A percentile compares a stretch with the other conserved stretches of the same genome.
phyloP scores from a whole-genome alignment of 2,888 invertebrate species.

The Eubasilissa splendida region DNA sequence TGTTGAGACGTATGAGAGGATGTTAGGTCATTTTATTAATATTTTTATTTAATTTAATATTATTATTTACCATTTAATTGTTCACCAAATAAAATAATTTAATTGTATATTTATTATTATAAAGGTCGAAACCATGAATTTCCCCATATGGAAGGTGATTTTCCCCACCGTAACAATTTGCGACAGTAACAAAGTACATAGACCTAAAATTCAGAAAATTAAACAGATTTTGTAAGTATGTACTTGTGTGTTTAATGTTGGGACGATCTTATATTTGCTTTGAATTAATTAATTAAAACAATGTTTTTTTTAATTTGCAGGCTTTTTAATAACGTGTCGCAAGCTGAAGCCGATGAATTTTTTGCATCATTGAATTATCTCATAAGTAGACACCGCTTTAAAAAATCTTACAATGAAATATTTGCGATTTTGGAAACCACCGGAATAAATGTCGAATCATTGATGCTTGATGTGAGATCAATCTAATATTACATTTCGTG shows the following conservation, averaged over 20 bases:
- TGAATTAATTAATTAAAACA: too few species aligned
- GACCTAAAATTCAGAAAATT: constrained; percentile 61
- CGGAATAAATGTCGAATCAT: constrained; percentile 60
- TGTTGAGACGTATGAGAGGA: too few species aligned
- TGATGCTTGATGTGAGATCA: constrained; percentile 60
- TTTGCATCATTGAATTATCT: constrained; percentile 61
- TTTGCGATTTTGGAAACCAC: constrained; percentile 58
- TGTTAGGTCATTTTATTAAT: too few species aligned
- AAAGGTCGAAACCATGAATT: constrained; percentile 64
- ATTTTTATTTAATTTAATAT: too few species aligned
- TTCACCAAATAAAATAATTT: too few species aligned
- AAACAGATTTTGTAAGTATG: constrained; percentile 65
- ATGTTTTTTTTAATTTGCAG: not conserved
- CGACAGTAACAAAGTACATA: constrained; percentile 68
- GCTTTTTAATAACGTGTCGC: constrained; percentile 43
- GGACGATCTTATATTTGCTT: too few species aligned
- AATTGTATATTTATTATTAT: too few species aligned
- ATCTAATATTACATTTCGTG: not conserved
- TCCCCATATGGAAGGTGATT: constrained; percentile 70
- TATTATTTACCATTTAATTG: too few species aligned
- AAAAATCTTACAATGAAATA: constrained; percentile 59
- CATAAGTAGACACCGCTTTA: constrained; percentile 59
- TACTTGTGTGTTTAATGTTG: too few species aligned
- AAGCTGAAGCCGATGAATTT: constrained; percentile 59
- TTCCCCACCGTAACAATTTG: constrained; percentile 72